Percentiles rank a stretch among this genome's conserved stretches.
These are phyloP conservation scores for Drosophila pseudoananassae DNA, from an alignment of 1,140 invertebrate genomes.

Conservation along the genomic window DNA sequence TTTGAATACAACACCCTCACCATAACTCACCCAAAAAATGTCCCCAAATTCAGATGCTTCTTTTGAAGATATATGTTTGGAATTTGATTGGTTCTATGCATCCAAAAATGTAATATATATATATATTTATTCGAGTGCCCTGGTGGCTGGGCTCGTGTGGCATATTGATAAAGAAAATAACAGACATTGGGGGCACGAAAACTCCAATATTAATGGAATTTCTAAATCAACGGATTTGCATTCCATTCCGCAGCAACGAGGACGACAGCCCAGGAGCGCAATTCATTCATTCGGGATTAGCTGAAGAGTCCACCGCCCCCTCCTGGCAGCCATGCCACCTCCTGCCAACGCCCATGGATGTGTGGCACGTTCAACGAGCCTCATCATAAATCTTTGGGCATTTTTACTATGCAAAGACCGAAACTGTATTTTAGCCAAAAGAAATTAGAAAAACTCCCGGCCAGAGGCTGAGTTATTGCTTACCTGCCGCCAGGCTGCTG, in stretches of 20 bases:
- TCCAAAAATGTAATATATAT: constrained; percentile 4
- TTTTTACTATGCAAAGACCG: constrained; percentile 65
- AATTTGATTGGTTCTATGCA: constrained; percentile 22
- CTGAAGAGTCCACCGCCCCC: not conserved
- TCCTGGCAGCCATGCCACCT: too few relatives aligned
- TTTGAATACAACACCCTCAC: not conserved
- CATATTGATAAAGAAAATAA: constrained; percentile 58
- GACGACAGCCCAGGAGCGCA: constrained; percentile 59
- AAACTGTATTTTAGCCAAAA: constrained; percentile 58
- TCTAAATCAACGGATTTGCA: constrained; percentile 56
- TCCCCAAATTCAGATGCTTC: not conserved
- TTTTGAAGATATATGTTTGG: not conserved
- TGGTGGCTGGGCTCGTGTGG: constrained; percentile 13
- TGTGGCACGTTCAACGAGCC: constrained; percentile 46
- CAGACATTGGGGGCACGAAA: constrained; percentile 5
- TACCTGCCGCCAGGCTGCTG: constrained; percentile 41
- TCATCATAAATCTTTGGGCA: constrained; percentile 70
- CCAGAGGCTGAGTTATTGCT: constrained; percentile 54
- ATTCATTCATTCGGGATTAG: constrained; percentile 73
- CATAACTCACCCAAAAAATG: not conserved
- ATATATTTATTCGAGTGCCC: constrained; percentile 7
- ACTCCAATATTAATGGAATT: constrained; percentile 70
- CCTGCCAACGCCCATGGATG: constrained; percentile 2
- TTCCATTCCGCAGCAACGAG: constrained; percentile 35
- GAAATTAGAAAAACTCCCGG: constrained; percentile 46